phyloP scores from a whole-genome alignment of 1,140 invertebrate species.

The Phymastichus coffea region DNA sequence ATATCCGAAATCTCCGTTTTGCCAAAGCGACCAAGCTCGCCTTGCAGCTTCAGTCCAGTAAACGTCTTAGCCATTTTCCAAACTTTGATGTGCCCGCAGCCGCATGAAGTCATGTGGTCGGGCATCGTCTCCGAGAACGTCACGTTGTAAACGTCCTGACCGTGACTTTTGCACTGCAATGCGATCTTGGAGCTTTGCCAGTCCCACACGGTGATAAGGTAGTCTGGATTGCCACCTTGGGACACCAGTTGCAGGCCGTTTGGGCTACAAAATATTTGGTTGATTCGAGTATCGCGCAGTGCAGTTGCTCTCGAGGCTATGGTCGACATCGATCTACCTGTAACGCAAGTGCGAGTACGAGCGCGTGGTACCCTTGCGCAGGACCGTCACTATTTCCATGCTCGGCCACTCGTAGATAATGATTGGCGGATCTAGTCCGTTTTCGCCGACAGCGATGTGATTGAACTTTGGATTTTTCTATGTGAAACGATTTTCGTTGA shows the following conservation, averaged over 20 bases:
- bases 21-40: slow-evolving; percentile 81
- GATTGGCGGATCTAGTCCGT: slow-evolving; percentile 69
- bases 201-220: slow-evolving; percentile 83
- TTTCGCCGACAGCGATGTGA: slow-evolving; percentile 79
- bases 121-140: slow-evolving; percentile 78
- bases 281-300: no score
- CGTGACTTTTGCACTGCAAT: slow-evolving; percentile 76
- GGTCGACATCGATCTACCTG: slow-evolving; percentile 59
- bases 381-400: slow-evolving; percentile 69
- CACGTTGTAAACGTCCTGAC: slow-evolving; percentile 74
- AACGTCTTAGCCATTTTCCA: slow-evolving; percentile 92
- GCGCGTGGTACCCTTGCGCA: slow-evolving; percentile 71
- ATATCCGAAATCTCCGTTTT: slow-evolving; percentile 90
- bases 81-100: slow-evolving; percentile 82
- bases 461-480: slow-evolving; percentile 71
- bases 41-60: slow-evolving; percentile 86
- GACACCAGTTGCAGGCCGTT: slow-evolving; percentile 79
- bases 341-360: slow-evolving; percentile 76
- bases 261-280: slow-evolving; percentile 57
- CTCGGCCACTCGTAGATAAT: slow-evolving; percentile 82
- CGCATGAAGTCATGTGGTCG: slow-evolving; percentile 75
- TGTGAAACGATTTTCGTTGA: slow-evolving; percentile 8
- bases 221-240: slow-evolving; percentile 82
- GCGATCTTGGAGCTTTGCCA: slow-evolving; percentile 76
- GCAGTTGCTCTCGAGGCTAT: not conserved